These are phyloP conservation scores for Acrocyrtus sp. DNA, from an alignment of 2,888 invertebrate species.

Conservation along the genomic window DNA sequence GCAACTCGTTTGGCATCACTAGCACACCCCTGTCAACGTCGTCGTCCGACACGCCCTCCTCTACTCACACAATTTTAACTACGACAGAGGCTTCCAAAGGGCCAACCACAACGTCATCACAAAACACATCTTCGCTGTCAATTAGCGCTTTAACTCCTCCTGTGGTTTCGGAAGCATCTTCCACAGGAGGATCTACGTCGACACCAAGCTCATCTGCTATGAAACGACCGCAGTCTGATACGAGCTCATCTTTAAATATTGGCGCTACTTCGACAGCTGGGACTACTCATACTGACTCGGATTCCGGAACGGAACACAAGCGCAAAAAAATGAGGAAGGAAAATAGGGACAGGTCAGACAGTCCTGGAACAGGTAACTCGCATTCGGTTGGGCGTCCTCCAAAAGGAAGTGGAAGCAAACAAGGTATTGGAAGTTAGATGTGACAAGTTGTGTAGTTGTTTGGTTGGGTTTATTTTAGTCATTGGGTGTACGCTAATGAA, in stretches of 20 bases:
- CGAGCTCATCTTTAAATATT: conserved; percentile 18
- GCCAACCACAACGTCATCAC: neutral
- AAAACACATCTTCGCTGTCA: neutral
- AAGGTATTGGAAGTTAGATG: conserved; percentile 28
- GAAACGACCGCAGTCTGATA: conserved; percentile 53
- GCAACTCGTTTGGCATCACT: neutral
- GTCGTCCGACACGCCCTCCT: neutral
- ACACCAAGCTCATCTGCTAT: conserved; percentile 16
- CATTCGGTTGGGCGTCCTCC: conserved; percentile 8
- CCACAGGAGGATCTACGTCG: conserved; percentile 24
- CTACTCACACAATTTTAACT: neutral
- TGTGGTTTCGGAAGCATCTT: conserved; percentile 19
- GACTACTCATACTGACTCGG: conserved; percentile 10
- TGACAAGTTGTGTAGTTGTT: neutral
- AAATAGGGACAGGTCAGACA: conserved; percentile 26
- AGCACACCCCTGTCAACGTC: neutral
- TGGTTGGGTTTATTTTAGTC: neutral
- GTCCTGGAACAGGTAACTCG: conserved; percentile 19
- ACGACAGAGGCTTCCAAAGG: conserved; percentile 1
- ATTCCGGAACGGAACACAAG: conserved; percentile 25
- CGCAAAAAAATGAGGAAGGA: conserved; percentile 44
- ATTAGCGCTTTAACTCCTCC: conserved; percentile 18
- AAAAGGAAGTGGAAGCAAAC: conserved; percentile 39
- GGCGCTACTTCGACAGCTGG: neutral
- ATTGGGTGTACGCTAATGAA: neutral